Base-by-base conservation (phyloP, 2,113 vertebrate genomes). In the Oreocharis arfaki region DNA sequence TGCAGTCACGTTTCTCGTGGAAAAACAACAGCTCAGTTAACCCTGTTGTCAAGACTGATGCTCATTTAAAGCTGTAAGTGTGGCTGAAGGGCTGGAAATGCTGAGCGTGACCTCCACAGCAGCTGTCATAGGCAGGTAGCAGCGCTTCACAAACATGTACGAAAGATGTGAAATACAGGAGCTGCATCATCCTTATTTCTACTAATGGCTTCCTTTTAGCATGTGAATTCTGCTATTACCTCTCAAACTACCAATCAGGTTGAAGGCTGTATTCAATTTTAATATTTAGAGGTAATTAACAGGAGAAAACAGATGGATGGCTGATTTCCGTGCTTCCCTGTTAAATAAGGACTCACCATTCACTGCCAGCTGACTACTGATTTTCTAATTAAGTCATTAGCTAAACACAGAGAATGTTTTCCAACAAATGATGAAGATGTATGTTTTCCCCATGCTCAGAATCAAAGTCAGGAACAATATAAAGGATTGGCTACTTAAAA, bases 331-430 rank as follows among this genome's bases (percentile, higher is more conserved):
- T 82, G 87, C 79, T 71, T 97, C 47, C 83, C 42, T 93, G 82
- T 95, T 92, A 86, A 96, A 91, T 81, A 96, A 90, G 89, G 73
- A 73, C 71, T 91, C 63, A 64, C 86, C 50, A 94, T 81, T 93
- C 59, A 70, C 89, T 96, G 97, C 64, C 87, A 96, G 84, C 80
- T 93, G 87, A 97, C 84, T 93, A 91, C 53, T 42, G 89, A 92
- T 91, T 68, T 95, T 86, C 67, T 96, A 93, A 96, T 97, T 95
- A 97, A 95, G 71, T 96, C 84, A 87, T 95, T 92, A 95, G 33
- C 80, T 91, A 89, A 95, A 92, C 83, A 90, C 60, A 92, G 86
- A 92, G 65, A 46, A 37, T 93, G 73, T 96, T 96, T 95, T 82
- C 91, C 87, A 95, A 95, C 92, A 95, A 95, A 95, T 53, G 70